Evolutionary conservation across 2,113 vertebrate species (phyloP).

Genomic region (Anas platyrhynchos): DNA sequence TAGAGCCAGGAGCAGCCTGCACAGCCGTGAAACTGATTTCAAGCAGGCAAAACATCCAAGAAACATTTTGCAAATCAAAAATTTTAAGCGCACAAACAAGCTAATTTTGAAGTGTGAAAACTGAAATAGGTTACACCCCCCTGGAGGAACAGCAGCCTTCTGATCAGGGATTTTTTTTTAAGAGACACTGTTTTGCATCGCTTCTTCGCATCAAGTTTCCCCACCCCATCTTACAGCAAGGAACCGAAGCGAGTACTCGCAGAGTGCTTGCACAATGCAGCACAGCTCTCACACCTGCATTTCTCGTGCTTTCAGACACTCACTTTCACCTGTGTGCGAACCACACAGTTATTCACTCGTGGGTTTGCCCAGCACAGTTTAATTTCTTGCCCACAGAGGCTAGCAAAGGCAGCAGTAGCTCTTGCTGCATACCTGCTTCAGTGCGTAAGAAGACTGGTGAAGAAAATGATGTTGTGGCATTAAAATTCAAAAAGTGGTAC

Average conservation of each 20-base stretch:
- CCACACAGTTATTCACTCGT: neutral
- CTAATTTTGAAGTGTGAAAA: neutral
- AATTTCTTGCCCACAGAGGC: neutral
- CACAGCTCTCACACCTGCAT: neutral
- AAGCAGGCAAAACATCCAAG: neutral
- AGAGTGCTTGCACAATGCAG: neutral
- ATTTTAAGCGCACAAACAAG: neutral
- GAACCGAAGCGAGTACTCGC: neutral
- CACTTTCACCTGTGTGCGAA: neutral
- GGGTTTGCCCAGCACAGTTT: neutral
- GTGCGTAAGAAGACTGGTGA: fast-evolving
- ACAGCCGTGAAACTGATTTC: fast-evolving
- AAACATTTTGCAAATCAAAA: neutral
- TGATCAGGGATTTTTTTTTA: neutral
- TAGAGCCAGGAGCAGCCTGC: neutral
- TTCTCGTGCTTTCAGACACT: neutral
- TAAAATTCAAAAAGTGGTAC: neutral
- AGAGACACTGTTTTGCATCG: neutral
- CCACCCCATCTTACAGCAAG: neutral
- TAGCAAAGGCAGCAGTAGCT: neutral
- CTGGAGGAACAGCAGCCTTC: neutral
- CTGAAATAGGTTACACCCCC: neutral
- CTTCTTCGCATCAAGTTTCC: conserved; percentile 11
- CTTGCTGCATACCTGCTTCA: fast-evolving
- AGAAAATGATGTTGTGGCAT: fast-evolving